Percentiles rank a stretch among this genome's conserved stretches.
These are phyloP conservation scores for Meloidogyne exigua DNA, from an alignment of 1,140 invertebrate species.

Conservation along the genomic window DNA sequence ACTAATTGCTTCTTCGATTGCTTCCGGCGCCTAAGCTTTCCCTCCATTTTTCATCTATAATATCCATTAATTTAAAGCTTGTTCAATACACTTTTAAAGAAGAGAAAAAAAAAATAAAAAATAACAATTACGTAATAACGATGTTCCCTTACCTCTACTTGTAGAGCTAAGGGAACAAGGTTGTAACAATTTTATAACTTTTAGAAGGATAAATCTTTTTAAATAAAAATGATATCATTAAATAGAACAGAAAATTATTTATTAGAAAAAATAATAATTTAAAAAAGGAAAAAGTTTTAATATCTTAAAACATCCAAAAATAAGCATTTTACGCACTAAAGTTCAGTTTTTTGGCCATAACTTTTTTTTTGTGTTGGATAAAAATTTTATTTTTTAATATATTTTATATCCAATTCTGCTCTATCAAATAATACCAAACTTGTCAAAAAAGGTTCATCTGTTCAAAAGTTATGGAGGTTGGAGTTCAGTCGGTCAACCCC, in stretches of 20 bases:
- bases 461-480: not conserved
- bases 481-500: not conserved
- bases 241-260: not conserved
- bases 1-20: not conserved
- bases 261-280: not conserved
- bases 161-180: not conserved
- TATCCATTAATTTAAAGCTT: not conserved
- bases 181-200: not conserved
- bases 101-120: not conserved
- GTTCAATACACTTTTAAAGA: not conserved
- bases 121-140: not conserved
- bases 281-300: not conserved
- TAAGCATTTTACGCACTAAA: not conserved
- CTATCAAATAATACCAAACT: not conserved
- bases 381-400: not conserved
- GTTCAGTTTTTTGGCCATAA: not conserved
- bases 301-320: not conserved
- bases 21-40: conserved; percentile 3
- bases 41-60: not conserved
- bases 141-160: not conserved
- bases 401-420: not conserved
- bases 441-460: not conserved
- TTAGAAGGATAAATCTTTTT: not conserved
- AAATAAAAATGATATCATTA: not conserved
- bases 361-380: not conserved